A percentile compares a stretch with the other conserved stretches of the same genome.
Evolutionary conservation across 2,888 invertebrate species (phyloP).

Genomic region (Rhingia rostrata): DNA sequence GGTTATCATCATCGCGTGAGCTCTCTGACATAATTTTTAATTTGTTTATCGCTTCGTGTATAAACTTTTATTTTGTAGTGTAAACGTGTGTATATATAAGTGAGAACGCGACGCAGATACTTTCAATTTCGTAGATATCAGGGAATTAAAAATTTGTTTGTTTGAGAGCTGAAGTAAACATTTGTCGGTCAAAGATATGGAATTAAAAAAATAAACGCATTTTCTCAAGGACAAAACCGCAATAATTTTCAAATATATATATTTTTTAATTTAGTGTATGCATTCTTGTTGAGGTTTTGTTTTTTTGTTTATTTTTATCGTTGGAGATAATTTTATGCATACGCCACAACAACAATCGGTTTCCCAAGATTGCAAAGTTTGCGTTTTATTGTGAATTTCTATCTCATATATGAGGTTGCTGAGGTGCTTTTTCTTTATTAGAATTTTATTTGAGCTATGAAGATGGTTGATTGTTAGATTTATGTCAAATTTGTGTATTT

Average conservation of each 20-base stretch:
- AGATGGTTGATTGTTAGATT: conserved; percentile 28
- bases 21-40: conserved; percentile 62
- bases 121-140: conserved; percentile 54
- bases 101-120: conserved; percentile 37
- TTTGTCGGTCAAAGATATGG: neutral
- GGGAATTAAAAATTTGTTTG: conserved; percentile 29
- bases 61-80: neutral
- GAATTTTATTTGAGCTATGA: conserved; percentile 42
- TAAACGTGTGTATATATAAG: conserved; percentile 24
- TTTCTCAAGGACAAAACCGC: conserved; percentile 64
- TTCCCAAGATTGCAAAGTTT: conserved; percentile 54
- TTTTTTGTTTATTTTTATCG: conserved; percentile 39
- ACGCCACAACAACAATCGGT: conserved; percentile 52
- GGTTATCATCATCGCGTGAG: conserved; percentile 4
- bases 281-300: conserved; percentile 13
- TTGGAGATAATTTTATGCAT: conserved; percentile 64
- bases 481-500: neutral
- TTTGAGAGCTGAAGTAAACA: neutral
- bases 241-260: conserved; percentile 58
- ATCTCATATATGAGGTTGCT: neutral
- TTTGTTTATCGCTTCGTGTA: conserved; percentile 52
- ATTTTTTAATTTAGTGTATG: conserved; percentile 11
- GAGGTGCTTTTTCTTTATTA: neutral
- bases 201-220: conserved; percentile 27
- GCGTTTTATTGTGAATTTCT: conserved; percentile 20